A percentile compares a stretch with the other conserved stretches of the same genome.
These are phyloP conservation scores for Burhinus oedicnemus DNA, from an alignment of 2,113 vertebrate species.

Conservation along the genomic window DNA sequence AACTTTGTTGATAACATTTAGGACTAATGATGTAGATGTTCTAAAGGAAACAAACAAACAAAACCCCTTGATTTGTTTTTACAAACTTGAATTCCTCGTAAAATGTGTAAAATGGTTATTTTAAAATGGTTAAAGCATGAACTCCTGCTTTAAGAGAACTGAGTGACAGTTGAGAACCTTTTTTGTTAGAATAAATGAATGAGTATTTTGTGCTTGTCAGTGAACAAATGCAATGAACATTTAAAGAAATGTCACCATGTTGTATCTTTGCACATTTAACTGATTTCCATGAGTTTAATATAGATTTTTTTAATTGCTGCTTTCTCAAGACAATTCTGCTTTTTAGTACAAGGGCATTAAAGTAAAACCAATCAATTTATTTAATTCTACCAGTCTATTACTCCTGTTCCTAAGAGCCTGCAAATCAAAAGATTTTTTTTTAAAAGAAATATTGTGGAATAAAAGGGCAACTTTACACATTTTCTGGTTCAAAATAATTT, in stretches of 20 bases:
- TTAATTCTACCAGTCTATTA: neutral
- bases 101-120: rapidly evolving
- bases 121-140: neutral
- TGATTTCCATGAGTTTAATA: neutral
- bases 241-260: neutral
- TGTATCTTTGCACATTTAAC: neutral
- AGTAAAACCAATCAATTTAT: neutral
- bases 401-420: neutral
- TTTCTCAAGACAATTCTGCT: neutral
- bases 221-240: neutral
- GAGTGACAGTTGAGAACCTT: neutral
- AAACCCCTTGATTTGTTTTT: neutral
- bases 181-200: neutral
- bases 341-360: neutral
- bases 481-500: neutral
- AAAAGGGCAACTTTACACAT: neutral
- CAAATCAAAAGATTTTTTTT: neutral
- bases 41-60: neutral
- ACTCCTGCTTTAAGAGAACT: neutral
- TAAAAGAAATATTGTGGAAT: neutral
- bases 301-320: neutral
- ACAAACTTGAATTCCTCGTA: neutral
- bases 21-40: neutral
- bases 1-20: neutral
- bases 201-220: neutral